Conservation (phyloP, 1,140 invertebrate species). For the Colletes latitarsis region DNA sequence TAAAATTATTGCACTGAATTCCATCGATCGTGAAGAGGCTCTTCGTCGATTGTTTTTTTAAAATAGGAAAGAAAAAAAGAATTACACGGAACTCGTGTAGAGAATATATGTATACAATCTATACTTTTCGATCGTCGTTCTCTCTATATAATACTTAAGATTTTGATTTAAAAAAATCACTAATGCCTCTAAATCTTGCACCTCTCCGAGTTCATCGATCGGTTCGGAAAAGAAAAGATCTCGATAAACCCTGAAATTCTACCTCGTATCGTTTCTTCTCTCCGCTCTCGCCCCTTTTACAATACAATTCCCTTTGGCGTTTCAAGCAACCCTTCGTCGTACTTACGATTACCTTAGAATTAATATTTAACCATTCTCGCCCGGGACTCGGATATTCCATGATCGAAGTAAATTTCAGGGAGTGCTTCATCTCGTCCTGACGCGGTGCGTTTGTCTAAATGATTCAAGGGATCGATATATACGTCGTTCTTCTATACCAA, state of each 20-base stretch:
- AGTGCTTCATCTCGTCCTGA: neutral
- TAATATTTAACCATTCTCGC: too few relatives aligned
- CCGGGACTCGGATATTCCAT: too few relatives aligned
- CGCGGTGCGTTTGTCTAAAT: conserved; percentile 20
- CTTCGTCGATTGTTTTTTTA: too few relatives aligned
- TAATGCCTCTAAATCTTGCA: conserved; percentile 44
- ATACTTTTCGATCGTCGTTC: conserved; percentile 43
- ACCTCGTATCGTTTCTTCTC: conserved; percentile 7
- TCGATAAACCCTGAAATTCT: conserved; percentile 38
- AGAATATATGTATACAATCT: conserved; percentile 38
- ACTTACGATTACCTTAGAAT: too few relatives aligned
- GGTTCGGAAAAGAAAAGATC: neutral
- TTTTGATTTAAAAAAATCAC: conserved; percentile 44
- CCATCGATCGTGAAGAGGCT: neutral
- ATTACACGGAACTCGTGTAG: conserved; percentile 7
- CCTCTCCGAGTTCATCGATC: neutral
- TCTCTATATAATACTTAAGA: conserved; percentile 17
- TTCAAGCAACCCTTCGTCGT: too few relatives aligned
- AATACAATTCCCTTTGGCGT: neutral
- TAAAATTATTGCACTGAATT: conserved; percentile 53
- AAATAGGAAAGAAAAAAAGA: conserved; percentile 22
- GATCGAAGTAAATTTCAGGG: conserved; percentile 32
- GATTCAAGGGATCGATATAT: conserved; percentile 38
- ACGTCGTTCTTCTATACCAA: conserved; percentile 30
- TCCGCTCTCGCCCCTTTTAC: neutral